A percentile compares a stretch with the other conserved stretches of the same genome.
These are phyloP conservation scores for Falco peregrinus DNA, from an alignment of 2,797 vertebrate species.

Conservation along the genomic window DNA sequence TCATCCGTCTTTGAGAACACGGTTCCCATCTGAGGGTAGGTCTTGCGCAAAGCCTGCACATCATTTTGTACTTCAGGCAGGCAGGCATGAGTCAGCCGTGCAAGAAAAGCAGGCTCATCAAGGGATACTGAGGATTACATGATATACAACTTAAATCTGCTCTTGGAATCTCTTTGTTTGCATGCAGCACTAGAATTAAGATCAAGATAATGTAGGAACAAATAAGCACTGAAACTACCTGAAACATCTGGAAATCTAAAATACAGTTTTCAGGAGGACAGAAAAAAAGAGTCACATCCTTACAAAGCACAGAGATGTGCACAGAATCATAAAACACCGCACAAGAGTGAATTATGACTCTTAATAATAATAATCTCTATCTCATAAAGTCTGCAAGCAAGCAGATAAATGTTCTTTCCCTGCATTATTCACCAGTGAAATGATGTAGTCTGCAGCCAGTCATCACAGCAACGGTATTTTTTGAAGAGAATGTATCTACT, in stretches of 20 bases:
- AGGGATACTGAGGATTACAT: slow-evolving; percentile 6
- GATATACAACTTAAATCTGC: slow-evolving; percentile 7
- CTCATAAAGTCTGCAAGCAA: neutral
- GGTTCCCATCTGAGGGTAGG: neutral
- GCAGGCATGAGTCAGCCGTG: neutral
- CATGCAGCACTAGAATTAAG: neutral
- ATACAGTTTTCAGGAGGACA: neutral
- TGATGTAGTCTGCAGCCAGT: neutral
- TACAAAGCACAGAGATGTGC: neutral
- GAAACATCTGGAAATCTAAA: slow-evolving; percentile 3
- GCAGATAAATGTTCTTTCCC: neutral
- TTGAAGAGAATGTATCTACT: neutral
- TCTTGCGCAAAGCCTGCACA: neutral
- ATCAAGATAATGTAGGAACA: slow-evolving; percentile 33
- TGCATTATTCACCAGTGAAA: neutral
- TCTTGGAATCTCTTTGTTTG: slow-evolving; percentile 29
- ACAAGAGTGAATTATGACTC: neutral
- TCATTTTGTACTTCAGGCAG: neutral
- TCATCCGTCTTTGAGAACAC: neutral
- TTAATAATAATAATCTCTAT: neutral
- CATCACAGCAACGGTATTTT: neutral
- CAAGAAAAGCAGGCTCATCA: slow-evolving; percentile 42
- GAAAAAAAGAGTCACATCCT: neutral
- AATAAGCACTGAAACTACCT: slow-evolving; percentile 10
- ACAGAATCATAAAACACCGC: neutral